phyloP scores from a whole-genome alignment of 2,888 invertebrate genomes.

The Drosophila atripex region DNA sequence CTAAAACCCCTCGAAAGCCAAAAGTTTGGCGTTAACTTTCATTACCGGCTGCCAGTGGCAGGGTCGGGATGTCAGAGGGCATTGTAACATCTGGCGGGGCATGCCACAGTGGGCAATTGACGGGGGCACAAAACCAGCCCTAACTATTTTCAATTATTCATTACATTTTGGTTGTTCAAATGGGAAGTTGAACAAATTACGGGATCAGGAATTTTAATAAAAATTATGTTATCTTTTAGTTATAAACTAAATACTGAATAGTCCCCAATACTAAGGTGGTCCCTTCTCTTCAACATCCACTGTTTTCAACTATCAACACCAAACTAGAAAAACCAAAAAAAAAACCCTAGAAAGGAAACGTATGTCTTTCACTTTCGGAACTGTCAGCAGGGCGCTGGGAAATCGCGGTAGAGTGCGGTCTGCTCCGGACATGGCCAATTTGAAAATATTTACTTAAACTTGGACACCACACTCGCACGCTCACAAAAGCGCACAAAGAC shows the following conservation, averaged over 20 bases:
- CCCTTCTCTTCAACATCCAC: background rate
- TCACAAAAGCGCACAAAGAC: conserved; percentile 14
- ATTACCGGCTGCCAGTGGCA: conserved; percentile 50
- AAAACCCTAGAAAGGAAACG: conserved; percentile 28
- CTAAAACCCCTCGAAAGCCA: conserved; percentile 19
- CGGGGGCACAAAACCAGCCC: background rate
- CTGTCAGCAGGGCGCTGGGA: conserved; percentile 51
- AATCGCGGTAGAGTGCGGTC: conserved; percentile 52
- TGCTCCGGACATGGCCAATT: conserved; percentile 77
- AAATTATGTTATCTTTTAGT: no score
- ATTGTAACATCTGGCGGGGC: conserved; percentile 51
- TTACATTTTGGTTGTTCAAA: background rate
- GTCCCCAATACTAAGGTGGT: background rate
- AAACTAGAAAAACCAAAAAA: background rate
- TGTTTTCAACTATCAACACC: conserved; percentile 5
- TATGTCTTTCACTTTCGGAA: conserved; percentile 62
- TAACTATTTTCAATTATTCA: conserved; percentile 21
- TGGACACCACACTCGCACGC: conserved; percentile 40
- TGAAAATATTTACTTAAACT: conserved; percentile 79
- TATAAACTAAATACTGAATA: no score
- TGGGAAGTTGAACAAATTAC: background rate
- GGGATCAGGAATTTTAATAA: background rate
- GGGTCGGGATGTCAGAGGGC: conserved; percentile 33
- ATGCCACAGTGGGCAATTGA: conserved; percentile 31
- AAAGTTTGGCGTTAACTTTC: conserved; percentile 64